Evolutionary conservation across 2,888 invertebrate species (phyloP).

Genomic region (Nematopogon swammerdamellus): DNA sequence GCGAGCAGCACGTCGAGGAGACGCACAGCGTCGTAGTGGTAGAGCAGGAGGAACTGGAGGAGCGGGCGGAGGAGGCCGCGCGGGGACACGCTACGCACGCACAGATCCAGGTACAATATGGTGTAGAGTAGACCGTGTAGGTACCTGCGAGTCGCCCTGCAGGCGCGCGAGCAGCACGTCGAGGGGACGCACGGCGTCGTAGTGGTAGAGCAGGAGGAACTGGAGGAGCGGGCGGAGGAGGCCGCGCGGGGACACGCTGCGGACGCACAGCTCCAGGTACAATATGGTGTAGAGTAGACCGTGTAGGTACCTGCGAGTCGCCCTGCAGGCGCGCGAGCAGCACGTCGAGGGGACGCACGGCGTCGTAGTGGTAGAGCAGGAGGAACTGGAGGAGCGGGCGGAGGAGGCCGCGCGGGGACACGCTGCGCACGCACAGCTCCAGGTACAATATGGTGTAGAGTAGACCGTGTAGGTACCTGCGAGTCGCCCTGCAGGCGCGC

Average conservation of each 20-base stretch:
- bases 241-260: constrained; percentile 83
- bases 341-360: constrained; percentile 75
- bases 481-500: constrained; percentile 71
- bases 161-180: constrained; percentile 81
- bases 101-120: constrained; percentile 89
- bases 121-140: no score
- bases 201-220: constrained; percentile 83
- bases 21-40: constrained; percentile 80
- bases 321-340: constrained; percentile 74
- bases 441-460: no score
- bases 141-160: constrained; percentile 70
- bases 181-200: constrained; percentile 79
- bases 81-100: constrained; percentile 82
- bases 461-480: constrained; percentile 60
- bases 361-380: constrained; percentile 87
- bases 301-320: constrained; percentile 63
- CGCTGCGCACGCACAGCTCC: constrained; percentile 84
- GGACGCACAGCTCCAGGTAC: constrained; percentile 86
- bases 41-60: constrained; percentile 79
- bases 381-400: constrained; percentile 79
- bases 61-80: constrained; percentile 78
- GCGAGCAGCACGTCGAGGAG: constrained; percentile 78
- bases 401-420: constrained; percentile 80
- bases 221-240: constrained; percentile 75
- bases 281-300: no score